Base-by-base conservation (phyloP, 2,888 invertebrate species). In the Mythimna albipuncta region DNA sequence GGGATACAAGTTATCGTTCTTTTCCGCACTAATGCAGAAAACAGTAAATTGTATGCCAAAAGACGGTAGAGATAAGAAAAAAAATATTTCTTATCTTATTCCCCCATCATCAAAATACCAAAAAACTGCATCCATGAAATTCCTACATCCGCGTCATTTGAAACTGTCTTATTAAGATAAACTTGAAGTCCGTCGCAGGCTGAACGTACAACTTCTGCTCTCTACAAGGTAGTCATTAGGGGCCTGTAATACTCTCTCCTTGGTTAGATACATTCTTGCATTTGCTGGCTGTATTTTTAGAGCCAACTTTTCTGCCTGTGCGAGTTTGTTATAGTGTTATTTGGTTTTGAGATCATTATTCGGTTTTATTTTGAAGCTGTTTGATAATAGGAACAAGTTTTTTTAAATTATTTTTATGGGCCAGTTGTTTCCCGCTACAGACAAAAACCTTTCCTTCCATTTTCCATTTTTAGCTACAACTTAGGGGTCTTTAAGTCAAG, bases 141-240 rank as follows among this genome's bases (percentile, higher is more conserved):
- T 76, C 57, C 35, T 69, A 79, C 66, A 69, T 77, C 66, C 62
- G 68, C 63, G 77, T 73, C 63, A 90, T 92, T 91, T 75, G 72
- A 91, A 93, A 92, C 88, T 88, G 90, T 90, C 91, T 92, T 92
- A 92, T 93, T 92, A 91, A 91, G 92, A 93, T 91, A 91, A 91
- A 94, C 89, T 89, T 87, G 77, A 77, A 86, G 86, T 83, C 81
- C 87, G 85, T 88, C 81, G 83, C 83, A 89, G 84, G 87, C 87
- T 82, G 87, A 87, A 88, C 88, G 91, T 91, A 89, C 91, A 93
- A 92, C 91, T 93, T 92, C 92, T 90, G 90, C 92, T 90, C 91
- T 90, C 88, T 90, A 83, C 91, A 89, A 92, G 92, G 92, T 89
- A 91, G 92, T 93, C 93, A 93, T 94, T 94, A 94, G 91, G 88